A percentile compares a stretch with the other conserved stretches of the same genome.
phyloP scores from a whole-genome alignment of 2,113 vertebrate species.

The Jacana jacana region DNA sequence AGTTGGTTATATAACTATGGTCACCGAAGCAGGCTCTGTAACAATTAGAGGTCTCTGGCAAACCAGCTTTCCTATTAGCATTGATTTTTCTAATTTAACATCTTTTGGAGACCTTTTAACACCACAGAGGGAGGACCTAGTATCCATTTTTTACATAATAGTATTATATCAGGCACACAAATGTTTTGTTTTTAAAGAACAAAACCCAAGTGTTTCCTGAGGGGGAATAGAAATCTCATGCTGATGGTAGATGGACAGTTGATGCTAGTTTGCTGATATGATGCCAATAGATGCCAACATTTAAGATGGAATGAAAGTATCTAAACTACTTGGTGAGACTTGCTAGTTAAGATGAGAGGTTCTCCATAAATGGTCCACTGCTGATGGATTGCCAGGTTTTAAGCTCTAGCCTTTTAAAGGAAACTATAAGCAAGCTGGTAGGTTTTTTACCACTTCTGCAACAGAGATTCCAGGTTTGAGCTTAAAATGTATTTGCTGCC shows the following conservation, averaged over 20 bases:
- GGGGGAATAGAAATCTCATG: neutral
- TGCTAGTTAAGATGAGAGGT: neutral
- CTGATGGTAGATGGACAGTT: neutral
- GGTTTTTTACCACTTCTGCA: neutral
- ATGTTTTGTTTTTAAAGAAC: neutral
- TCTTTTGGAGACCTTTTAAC: neutral
- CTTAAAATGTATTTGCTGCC: neutral
- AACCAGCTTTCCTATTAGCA: neutral
- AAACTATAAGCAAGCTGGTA: neutral
- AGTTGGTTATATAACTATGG: neutral
- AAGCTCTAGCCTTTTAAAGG: neutral
- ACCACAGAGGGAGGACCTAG: neutral
- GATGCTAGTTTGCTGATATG: neutral
- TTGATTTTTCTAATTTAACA: neutral
- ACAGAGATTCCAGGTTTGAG: neutral
- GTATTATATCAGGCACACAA: neutral
- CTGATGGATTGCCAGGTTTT: neutral
- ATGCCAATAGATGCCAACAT: neutral
- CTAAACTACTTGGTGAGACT: neutral
- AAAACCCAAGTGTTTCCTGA: neutral
- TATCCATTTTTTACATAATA: neutral
- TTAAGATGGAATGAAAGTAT: neutral
- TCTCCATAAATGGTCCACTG: neutral
- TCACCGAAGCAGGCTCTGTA: neutral
- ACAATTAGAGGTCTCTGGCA: neutral